These are phyloP conservation scores for Nasonia vitripennis DNA, from an alignment of 1,140 invertebrate species.

Conservation along the genomic window DNA sequence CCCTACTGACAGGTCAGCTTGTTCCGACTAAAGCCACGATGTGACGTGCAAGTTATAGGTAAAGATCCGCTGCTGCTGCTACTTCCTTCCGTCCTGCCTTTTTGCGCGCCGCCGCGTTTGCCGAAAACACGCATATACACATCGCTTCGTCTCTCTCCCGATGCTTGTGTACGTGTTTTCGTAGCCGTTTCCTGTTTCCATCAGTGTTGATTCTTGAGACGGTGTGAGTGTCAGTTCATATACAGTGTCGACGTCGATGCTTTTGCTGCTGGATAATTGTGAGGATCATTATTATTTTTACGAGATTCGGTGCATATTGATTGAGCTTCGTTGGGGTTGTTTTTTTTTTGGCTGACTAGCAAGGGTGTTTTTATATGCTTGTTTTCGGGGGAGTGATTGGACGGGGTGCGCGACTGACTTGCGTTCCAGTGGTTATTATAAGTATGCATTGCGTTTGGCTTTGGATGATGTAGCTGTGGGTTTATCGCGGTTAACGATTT, in stretches of 20 bases:
- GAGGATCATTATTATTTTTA: no score
- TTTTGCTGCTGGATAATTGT: no score
- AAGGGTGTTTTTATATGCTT: no score
- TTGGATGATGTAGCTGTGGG: no score
- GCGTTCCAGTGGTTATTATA: no score
- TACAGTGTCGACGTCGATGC: no score
- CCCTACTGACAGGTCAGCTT: background rate
- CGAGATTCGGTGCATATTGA: background rate
- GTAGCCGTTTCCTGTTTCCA: background rate
- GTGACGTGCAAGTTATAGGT: constrained; percentile 34
- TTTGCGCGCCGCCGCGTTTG: background rate
- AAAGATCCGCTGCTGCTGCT: background rate
- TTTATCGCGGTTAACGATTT: no score
- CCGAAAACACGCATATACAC: background rate
- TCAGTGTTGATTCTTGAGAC: background rate
- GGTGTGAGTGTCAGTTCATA: background rate
- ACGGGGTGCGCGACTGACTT: no score
- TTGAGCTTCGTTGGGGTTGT: background rate
- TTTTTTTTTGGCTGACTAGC: no score
- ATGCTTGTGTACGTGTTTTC: background rate
- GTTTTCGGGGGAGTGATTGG: no score
- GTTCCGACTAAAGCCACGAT: constrained; percentile 1
- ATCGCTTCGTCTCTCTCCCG: background rate
- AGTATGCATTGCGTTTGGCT: no score
- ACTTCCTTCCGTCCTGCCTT: background rate